Base-by-base conservation (phyloP, 2,888 invertebrate species). In the Trissonchulus sp. region DNA sequence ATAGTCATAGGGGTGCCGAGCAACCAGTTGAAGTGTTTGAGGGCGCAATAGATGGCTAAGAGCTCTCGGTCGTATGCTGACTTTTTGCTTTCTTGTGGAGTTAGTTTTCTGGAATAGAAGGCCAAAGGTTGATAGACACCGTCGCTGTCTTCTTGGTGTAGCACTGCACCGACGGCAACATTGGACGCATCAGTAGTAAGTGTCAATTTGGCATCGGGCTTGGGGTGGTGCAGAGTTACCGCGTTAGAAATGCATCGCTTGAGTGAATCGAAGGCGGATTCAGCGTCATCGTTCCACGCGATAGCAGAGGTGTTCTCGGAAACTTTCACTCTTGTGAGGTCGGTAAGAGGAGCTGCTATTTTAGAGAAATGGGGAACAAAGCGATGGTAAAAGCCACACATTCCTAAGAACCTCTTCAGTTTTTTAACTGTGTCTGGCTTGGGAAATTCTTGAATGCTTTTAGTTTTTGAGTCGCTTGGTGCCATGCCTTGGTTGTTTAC, bases 1-100 rank as follows among this genome's bases (percentile, higher is more conserved):
- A 65, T 34, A 15, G 18, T 8, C 15, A 65, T 31, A 31, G 8
- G 8, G 15, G 31, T 30, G 31, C 65, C 65, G 31, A 65, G 34
- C n/a, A 65, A 65, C 65, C 65, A 65, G 34, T 30, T 65, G n/a
- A 65, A 65, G 34, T 65, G 65, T 34, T n/a, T 65, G 18, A 65
- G 65, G 15, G 65, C 8, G 34, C 31, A 30, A 65, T 65, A 65
- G 34, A 65, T 65, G 34, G 65, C 65, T 18, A 65, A 34, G 15
- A 65, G n/a, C 34, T 65, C 65, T 15, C 65, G 15, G 31, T 65
- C 65, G n/a, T 31, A 65, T 8, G 65, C n/a, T 31, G n/a, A 65
- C 34, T 65, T 65, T 8, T 30, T 8, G 15, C 65, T 8, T 65
- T 65, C 65, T 8, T 8, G 15, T 18, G 28, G 15, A 15, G 15